These are phyloP conservation scores for Zaprionus inermis DNA, from an alignment of 1,140 invertebrate species.

Conservation along the genomic window DNA sequence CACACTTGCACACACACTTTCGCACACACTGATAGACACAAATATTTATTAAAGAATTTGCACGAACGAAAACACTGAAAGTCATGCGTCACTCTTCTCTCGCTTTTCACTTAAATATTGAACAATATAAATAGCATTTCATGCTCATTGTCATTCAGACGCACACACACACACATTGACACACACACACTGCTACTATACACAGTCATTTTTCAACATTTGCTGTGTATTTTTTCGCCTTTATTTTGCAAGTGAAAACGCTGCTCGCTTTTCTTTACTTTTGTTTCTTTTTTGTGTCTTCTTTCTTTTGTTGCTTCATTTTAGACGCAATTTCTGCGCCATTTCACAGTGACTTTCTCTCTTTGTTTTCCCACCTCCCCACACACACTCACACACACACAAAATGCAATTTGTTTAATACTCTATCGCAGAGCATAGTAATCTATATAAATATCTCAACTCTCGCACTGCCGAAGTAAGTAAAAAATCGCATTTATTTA, in stretches of 20 bases:
- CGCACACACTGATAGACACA: neutral
- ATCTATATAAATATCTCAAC: neutral
- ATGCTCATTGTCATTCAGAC: constrained; percentile 45
- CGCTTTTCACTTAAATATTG: constrained; percentile 45
- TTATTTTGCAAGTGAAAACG: constrained; percentile 17
- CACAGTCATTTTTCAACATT: constrained; percentile 47
- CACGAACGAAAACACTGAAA: constrained; percentile 35
- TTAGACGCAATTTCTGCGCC: constrained; percentile 10
- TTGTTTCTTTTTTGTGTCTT: neutral
- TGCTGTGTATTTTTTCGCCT: constrained; percentile 10
- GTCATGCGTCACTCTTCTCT: constrained; percentile 47
- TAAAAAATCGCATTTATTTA: constrained; percentile 3
- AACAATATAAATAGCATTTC: constrained; percentile 54
- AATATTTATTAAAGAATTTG: constrained; percentile 37
- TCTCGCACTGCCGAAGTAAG: neutral
- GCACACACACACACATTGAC: constrained; percentile 9
- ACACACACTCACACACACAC: neutral
- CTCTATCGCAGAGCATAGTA: neutral
- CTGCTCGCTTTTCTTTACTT: neutral
- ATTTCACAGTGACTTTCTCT: constrained; percentile 50
- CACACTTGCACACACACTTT: constrained; percentile 1
- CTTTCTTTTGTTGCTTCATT: neutral
- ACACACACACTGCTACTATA: neutral
- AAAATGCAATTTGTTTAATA: constrained; percentile 8
- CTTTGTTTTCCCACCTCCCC: neutral